phyloP scores from a whole-genome alignment of 1,140 invertebrate species.

The Zaprionus davidi region DNA sequence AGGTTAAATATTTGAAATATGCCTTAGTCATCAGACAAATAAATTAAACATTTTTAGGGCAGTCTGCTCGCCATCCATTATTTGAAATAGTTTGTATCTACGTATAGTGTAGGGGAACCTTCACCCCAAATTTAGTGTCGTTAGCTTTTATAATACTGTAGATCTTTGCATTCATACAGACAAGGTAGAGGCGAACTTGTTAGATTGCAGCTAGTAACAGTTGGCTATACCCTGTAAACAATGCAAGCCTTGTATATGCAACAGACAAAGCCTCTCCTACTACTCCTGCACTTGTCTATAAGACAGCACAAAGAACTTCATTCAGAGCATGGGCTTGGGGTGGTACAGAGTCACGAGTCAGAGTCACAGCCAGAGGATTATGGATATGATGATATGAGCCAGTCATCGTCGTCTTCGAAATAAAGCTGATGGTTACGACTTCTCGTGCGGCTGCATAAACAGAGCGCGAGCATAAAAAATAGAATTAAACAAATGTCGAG shows the following conservation, averaged over 20 bases:
- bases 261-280: too few relatives aligned
- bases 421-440: slow-evolving; percentile 31
- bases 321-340: too few relatives aligned
- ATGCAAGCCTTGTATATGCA: too few relatives aligned
- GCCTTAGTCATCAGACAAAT: too few relatives aligned
- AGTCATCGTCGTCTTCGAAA: slow-evolving; percentile 31
- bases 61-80: not conserved
- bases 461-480: slow-evolving; percentile 75
- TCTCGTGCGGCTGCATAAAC: slow-evolving; percentile 72
- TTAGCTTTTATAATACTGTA: not conserved
- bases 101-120: not conserved
- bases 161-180: not conserved
- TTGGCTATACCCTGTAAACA: too few relatives aligned
- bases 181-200: not conserved
- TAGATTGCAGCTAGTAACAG: too few relatives aligned
- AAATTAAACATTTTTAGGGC: too few relatives aligned
- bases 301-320: too few relatives aligned
- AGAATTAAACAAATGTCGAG: slow-evolving; percentile 75
- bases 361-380: slow-evolving; percentile 44
- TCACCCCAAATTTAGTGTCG: not conserved
- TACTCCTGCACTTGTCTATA: too few relatives aligned
- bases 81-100: not conserved
- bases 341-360: not conserved
- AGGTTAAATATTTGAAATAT: too few relatives aligned
- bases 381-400: slow-evolving; percentile 66